phyloP scores from a whole-genome alignment of 2,797 vertebrate species.

The Propithecus perrieri region DNA sequence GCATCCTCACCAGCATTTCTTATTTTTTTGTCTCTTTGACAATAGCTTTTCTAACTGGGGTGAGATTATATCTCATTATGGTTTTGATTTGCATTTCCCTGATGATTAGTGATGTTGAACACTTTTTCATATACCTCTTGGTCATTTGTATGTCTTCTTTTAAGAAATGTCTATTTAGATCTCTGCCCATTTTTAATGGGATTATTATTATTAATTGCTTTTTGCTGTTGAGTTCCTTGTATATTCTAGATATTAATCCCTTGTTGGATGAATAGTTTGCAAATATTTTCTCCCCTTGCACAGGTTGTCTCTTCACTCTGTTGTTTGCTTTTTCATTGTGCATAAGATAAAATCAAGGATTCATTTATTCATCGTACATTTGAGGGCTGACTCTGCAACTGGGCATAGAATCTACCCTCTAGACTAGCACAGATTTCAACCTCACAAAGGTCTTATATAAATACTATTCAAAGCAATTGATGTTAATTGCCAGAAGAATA shows the following conservation, averaged over 20 bases:
- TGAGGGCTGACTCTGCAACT: background rate
- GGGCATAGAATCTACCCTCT: background rate
- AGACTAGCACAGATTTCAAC: background rate
- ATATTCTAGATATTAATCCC: background rate
- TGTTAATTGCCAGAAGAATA: background rate
- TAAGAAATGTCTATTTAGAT: background rate
- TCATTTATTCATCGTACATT: constrained; percentile 25
- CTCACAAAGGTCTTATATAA: background rate
- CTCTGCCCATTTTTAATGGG: background rate
- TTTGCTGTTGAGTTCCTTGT: background rate
- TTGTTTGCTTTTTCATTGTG: background rate
- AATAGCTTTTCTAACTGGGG: background rate
- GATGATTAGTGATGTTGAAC: background rate
- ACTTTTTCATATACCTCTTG: background rate
- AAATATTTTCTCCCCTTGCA: background rate
- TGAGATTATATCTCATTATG: background rate
- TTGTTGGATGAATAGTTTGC: background rate
- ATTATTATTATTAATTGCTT: background rate
- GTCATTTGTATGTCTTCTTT: background rate
- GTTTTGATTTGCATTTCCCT: background rate
- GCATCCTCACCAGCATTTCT: background rate
- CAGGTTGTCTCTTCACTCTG: background rate
- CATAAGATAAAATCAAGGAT: background rate
- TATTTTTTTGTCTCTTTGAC: background rate
- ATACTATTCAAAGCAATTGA: background rate